phyloP scores from a whole-genome alignment of 2,888 invertebrate genomes.

The Heliconius ethilla region DNA sequence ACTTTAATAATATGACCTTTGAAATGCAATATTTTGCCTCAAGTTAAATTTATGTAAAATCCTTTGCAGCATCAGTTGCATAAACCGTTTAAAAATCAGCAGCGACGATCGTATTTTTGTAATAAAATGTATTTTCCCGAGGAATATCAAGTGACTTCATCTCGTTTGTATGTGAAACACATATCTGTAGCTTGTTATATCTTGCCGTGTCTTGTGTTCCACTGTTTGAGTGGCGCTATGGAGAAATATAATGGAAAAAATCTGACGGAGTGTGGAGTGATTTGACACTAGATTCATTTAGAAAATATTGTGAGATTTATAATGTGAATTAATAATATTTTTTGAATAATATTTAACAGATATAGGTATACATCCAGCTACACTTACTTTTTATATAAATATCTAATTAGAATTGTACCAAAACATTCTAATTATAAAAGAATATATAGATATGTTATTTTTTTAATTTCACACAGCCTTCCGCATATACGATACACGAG shows the following conservation, averaged over 20 bases:
- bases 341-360: too few species aligned
- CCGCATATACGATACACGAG: too few species aligned
- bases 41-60: constrained; percentile 20
- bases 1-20: background rate
- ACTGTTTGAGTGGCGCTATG: background rate
- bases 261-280: background rate
- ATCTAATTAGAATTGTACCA: background rate
- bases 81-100: constrained; percentile 28
- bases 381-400: background rate
- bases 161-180: constrained; percentile 31
- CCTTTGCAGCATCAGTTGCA: constrained; percentile 5
- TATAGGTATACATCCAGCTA: background rate
- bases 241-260: background rate
- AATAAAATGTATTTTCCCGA: constrained; percentile 28
- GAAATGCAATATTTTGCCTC: constrained; percentile 18
- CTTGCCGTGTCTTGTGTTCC: constrained; percentile 16
- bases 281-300: background rate
- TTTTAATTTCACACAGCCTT: too few species aligned
- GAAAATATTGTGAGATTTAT: background rate
- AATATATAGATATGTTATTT: too few species aligned
- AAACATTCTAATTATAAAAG: background rate
- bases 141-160: constrained; percentile 39
- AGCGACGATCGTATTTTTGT: constrained; percentile 22
- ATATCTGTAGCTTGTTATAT: constrained; percentile 18
- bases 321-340: background rate